Base-by-base conservation (phyloP, 2,888 invertebrate species). In the Ormyrus labotus region DNA sequence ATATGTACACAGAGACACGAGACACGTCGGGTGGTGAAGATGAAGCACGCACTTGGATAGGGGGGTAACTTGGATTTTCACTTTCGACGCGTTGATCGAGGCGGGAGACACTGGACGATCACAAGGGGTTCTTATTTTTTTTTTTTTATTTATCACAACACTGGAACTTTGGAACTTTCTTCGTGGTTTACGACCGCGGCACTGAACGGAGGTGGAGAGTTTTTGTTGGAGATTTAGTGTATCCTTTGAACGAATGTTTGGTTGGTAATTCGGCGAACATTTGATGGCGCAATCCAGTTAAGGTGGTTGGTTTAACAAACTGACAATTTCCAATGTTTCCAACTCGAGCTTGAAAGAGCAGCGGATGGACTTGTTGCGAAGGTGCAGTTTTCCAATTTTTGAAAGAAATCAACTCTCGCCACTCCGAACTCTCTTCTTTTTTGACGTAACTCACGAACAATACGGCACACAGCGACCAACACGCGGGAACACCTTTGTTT, bases 111-210 rank as follows among this genome's bases (percentile, higher is more conserved):
- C 63, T 69, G 58, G 61, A 47, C 45, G 10, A 60, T 75, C 68
- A 55, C 57, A 34, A 3, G 9, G 45, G 13, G 19, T 19, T 19
- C 19, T 19, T 19, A 13, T 13, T 2, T 19, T 19, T 48, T 64
- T 64, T 61, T 10, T 51, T 75, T 45, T n/a, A 7, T 60, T 58
- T 75, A 76, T 76, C 76, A 76, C 76, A 76, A 63, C 19, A 1
- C 53, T 76, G 69, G 50, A 19, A 19, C 76, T 76, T 76, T 76
- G 76, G 76, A 76, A 69, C 63, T 76, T 69, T 61, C 61, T 71
- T 60, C 19, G 19, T 19, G 19, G 19, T 55, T 53, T 58, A 34
- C 7, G n/a, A 55, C 19, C 34, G 58, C 51, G 48, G 69, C 45
- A 58, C 69, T 34, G 9, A 9, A 3, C 19, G 19, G 1, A 19